Evolutionary conservation across 2,113 vertebrate genomes (phyloP).

Genomic region (Plestiodon gilberti): DNA sequence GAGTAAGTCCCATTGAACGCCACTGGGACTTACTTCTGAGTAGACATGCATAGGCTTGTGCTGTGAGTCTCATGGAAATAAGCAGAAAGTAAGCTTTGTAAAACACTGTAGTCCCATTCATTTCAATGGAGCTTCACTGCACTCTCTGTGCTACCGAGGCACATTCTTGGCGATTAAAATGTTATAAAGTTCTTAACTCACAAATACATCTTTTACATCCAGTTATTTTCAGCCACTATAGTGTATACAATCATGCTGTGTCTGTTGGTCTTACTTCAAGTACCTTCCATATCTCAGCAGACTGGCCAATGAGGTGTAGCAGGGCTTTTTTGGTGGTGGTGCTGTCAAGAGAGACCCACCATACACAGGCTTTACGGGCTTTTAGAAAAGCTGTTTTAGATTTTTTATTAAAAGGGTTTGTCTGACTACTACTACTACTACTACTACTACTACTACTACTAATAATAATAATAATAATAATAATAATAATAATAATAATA

Average conservation of each 20-base stretch:
- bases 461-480: too few species aligned
- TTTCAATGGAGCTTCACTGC: background rate
- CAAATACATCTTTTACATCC: background rate
- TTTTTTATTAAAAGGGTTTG: background rate
- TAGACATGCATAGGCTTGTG: too few species aligned
- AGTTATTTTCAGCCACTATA: conserved; percentile 15
- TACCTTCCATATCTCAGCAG: background rate
- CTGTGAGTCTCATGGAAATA: background rate
- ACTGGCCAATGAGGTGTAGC: background rate
- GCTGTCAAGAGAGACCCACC: background rate
- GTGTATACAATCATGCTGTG: rapidly evolving
- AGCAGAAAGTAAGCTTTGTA: background rate
- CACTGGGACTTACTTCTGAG: too few species aligned
- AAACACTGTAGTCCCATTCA: background rate
- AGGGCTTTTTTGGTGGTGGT: background rate
- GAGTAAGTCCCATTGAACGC: too few species aligned
- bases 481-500: too few species aligned
- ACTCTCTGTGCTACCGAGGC: background rate
- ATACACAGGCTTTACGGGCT: background rate
- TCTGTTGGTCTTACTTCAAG: background rate
- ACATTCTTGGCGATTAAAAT: background rate
- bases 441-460: too few species aligned
- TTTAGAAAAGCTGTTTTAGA: background rate
- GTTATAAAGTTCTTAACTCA: background rate
- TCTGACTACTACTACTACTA: too few species aligned